phyloP scores from a whole-genome alignment of 2,888 invertebrate genomes.

The Xanthia togata region DNA sequence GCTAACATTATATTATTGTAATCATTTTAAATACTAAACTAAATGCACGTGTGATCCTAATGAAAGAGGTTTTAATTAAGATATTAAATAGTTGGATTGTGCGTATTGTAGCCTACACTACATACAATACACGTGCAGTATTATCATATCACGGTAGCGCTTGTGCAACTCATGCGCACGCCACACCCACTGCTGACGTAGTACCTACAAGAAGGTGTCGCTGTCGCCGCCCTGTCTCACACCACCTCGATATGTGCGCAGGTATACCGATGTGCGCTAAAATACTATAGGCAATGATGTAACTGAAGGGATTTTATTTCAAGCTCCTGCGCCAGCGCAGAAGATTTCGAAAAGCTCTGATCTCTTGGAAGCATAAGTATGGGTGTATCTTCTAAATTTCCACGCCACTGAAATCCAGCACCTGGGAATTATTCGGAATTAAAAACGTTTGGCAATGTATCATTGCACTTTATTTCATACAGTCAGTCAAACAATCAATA shows the following conservation, averaged over 20 bases:
- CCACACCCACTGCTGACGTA: constrained; percentile 70
- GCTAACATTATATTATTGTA: constrained; percentile 10
- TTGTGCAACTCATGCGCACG: constrained; percentile 72
- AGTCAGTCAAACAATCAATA: constrained; percentile 58
- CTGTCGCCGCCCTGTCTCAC: constrained; percentile 53
- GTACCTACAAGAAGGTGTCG: constrained; percentile 30
- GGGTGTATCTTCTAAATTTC: constrained; percentile 2
- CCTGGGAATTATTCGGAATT: constrained; percentile 24
- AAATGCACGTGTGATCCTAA: constrained; percentile 30
- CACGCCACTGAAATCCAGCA: constrained; percentile 31
- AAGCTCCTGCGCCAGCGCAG: neutral
- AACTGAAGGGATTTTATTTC: neutral
- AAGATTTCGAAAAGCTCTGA: neutral
- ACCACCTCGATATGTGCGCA: neutral
- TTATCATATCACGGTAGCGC: constrained; percentile 29
- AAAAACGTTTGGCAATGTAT: constrained; percentile 37
- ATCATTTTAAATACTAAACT: neutral
- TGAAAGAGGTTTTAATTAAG: constrained; percentile 12
- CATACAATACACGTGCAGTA: constrained; percentile 20
- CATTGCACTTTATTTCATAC: constrained; percentile 51
- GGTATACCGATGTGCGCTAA: neutral
- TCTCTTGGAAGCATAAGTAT: neutral
- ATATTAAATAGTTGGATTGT: constrained; percentile 11
- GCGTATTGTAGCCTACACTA: constrained; percentile 11
- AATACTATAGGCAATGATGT: neutral